Evolutionary conservation across 2,797 vertebrate genomes (phyloP).

Genomic region (Leucoraja ocellata): DNA sequence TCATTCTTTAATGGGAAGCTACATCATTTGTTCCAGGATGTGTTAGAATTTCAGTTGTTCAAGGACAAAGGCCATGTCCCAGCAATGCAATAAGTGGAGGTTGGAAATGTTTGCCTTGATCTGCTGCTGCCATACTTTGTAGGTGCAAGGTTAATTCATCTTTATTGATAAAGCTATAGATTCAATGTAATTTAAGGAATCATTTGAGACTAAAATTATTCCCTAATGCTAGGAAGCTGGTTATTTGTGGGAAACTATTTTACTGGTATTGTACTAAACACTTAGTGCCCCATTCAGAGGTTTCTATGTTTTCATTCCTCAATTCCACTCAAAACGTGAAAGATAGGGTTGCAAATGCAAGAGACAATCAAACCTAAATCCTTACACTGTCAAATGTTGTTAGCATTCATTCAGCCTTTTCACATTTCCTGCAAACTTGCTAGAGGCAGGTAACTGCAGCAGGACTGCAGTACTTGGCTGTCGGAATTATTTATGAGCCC

Average conservation of each 20-base stretch:
- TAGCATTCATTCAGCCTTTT: conserved; percentile 10
- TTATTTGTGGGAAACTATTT: conserved; percentile 30
- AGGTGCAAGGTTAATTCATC: conserved; percentile 54
- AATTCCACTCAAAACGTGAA: neutral
- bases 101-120: conserved; percentile 29
- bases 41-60: conserved; percentile 22
- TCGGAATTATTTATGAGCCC: conserved; percentile 36
- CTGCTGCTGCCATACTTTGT: conserved; percentile 35
- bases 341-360: neutral
- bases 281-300: neutral
- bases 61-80: conserved; percentile 34
- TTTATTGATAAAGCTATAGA: conserved; percentile 54
- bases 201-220: conserved; percentile 35
- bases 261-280: conserved; percentile 2
- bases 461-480: conserved; percentile 18
- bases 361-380: neutral
- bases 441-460: conserved; percentile 32
- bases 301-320: neutral
- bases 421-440: conserved; percentile 11
- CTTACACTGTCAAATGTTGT: neutral
- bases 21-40: conserved; percentile 5
- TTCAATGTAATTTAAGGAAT: conserved; percentile 53
- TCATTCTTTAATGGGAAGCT: conserved; percentile 11
- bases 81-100: conserved; percentile 27
- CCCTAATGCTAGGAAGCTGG: conserved; percentile 29